Evolutionary conservation across 2,113 vertebrate genomes (phyloP), one percentile per base, ranked within the genome.

Genomic region (Limnothrissa miodon): DNA sequence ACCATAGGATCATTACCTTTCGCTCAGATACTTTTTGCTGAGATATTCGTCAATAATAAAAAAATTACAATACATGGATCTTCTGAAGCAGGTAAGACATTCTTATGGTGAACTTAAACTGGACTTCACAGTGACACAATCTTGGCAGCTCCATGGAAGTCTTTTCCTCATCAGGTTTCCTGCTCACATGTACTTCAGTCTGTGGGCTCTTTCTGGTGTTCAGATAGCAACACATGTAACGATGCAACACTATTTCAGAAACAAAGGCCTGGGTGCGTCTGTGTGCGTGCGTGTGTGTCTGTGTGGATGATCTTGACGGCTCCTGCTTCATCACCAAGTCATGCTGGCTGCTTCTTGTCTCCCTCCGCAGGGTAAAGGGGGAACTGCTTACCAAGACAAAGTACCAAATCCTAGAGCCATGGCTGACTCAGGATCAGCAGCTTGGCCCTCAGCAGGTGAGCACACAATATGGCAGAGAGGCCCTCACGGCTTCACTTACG

Each of bases 201-300:
- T 33, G 36, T 4, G 66, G 29, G 66, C 66, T 36, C 13, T 33
- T 36, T 74, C 59, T 29, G 66, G 29, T 33, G 15, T 36, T 74
- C 33, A 74, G 33, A 74, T 36, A 74, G 66, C 66, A 74, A 33
- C 66, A 74, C 66, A 74, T 74, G 66, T 74, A 74, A 74, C 66
- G 36, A 33, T 13, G 25, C 33, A 36, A 74, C 66, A 74, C 66
- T 74, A 33, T 33, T 74, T 33, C 25, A 66, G 25, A 66, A 29
- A 56, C 5, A 21, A 21, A 2, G 17, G 10, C 11, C 4, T 25
- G 59, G 29, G 23, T 42, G 42, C 6, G 42, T 42, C 2, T 42
- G 42, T 42, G 11, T 15, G n/a, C n/a, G n/a, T n/a, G n/a, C n/a
- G 42, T 42, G 42, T 42, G 42, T 42, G 42, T 42, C 0, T 15